A percentile compares a stretch with the other conserved stretches of the same genome.
phyloP scores from a whole-genome alignment of 2,888 invertebrate species.

The Hofmannophila pseudospretella region DNA sequence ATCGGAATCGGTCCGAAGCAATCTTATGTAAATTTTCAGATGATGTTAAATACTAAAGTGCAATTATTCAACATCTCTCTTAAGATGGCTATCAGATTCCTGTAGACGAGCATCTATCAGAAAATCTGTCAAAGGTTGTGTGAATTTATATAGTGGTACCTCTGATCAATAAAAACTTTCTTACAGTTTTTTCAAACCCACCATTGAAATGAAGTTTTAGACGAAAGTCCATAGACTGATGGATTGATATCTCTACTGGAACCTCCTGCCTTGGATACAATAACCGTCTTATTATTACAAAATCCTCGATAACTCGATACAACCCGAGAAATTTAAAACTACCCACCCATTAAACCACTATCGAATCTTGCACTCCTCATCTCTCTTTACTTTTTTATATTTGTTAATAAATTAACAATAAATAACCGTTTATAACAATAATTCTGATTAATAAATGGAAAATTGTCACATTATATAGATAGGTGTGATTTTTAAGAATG shows the following conservation, averaged over 20 bases:
- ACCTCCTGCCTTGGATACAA: constrained; percentile 17
- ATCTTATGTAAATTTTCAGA: too few species aligned
- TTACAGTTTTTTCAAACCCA: not conserved
- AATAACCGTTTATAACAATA: constrained; percentile 35
- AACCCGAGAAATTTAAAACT: constrained; percentile 28
- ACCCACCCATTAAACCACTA: constrained; percentile 35
- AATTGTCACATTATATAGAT: constrained; percentile 27
- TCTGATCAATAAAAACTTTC: not conserved
- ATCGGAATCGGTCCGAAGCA: too few species aligned
- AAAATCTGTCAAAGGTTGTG: not conserved
- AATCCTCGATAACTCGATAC: constrained; percentile 20
- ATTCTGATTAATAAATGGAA: constrained; percentile 19
- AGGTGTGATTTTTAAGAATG: constrained; percentile 20
- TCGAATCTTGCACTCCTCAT: constrained; percentile 29
- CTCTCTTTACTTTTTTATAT: constrained; percentile 19
- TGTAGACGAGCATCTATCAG: too few species aligned
- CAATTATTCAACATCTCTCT: too few species aligned
- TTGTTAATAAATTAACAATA: constrained; percentile 25
- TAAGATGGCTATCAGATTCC: too few species aligned
- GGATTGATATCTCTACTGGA: constrained; percentile 9
- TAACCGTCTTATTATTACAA: not conserved
- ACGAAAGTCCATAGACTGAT: not conserved
- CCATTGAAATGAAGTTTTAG: not conserved
- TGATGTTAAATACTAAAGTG: too few species aligned
- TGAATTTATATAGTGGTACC: not conserved